A percentile compares a stretch with the other conserved stretches of the same genome.
Evolutionary conservation across 2,797 vertebrate species (phyloP).

Genomic region (Australoheros facetus): DNA sequence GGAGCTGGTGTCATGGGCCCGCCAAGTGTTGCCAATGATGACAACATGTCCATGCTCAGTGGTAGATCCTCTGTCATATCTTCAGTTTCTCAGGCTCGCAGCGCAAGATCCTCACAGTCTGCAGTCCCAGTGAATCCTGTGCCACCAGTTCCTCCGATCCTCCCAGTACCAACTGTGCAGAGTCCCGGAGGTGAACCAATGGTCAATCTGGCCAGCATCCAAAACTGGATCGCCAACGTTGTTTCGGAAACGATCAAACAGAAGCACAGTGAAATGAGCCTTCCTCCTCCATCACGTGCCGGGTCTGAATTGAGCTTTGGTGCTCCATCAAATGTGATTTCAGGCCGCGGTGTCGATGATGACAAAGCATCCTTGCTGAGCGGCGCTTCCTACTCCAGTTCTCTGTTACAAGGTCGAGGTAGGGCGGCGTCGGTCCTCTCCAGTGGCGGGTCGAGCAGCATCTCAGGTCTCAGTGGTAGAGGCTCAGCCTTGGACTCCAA

Average conservation of each 20-base stretch:
- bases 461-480: slow-evolving; percentile 76
- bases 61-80: slow-evolving; percentile 81
- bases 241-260: slow-evolving; percentile 94
- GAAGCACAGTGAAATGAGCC: slow-evolving; percentile 90
- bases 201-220: slow-evolving; percentile 90
- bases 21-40: slow-evolving; percentile 73
- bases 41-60: slow-evolving; percentile 86
- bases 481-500: slow-evolving; percentile 50
- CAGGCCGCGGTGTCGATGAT: slow-evolving; percentile 73
- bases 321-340: slow-evolving; percentile 42
- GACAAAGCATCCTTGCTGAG: slow-evolving; percentile 86
- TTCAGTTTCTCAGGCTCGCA: slow-evolving; percentile 78
- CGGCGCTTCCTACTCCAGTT: slow-evolving; percentile 72
- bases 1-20: slow-evolving; percentile 74
- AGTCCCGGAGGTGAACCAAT: slow-evolving; percentile 86
- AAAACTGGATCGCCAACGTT: slow-evolving; percentile 94
- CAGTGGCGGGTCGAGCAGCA: slow-evolving; percentile 57
- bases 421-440: slow-evolving; percentile 66
- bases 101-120: slow-evolving; percentile 52
- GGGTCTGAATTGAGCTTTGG: slow-evolving; percentile 80
- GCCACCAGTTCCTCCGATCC: slow-evolving; percentile 63
- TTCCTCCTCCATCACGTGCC: slow-evolving; percentile 77
- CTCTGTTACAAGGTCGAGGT: slow-evolving; percentile 45
- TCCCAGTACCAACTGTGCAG: slow-evolving; percentile 76
- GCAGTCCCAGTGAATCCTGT: neutral